Evolutionary conservation across 2,888 invertebrate genomes (phyloP).

Genomic region (Liposcelis brunnea): DNA sequence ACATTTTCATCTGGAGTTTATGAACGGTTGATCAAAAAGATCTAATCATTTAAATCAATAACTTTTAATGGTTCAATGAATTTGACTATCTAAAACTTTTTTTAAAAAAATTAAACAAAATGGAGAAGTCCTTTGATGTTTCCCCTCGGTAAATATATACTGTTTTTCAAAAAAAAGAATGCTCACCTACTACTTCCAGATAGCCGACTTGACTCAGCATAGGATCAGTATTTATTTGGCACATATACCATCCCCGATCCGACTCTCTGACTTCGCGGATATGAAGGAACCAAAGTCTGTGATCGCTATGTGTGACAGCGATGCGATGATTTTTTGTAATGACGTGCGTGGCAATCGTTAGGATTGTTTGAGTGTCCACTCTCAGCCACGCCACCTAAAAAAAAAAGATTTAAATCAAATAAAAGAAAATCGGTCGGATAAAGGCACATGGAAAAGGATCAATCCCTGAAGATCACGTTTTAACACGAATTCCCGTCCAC

Average conservation of each 20-base stretch:
- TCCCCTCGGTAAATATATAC: no score
- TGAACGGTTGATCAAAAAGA: no score
- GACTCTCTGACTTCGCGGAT: slow-evolving; percentile 60
- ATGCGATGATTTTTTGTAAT: slow-evolving; percentile 81
- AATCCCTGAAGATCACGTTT: no score
- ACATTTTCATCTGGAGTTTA: no score
- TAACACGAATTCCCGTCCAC: no score
- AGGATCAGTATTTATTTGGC: slow-evolving; percentile 56
- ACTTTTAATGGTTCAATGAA: no score
- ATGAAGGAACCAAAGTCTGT: slow-evolving; percentile 64
- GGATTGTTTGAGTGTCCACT: slow-evolving; percentile 77
- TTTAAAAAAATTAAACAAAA: no score
- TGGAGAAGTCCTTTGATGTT: not conserved
- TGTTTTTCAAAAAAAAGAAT: no score
- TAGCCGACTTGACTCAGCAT: slow-evolving; percentile 54
- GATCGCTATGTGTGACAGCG: slow-evolving; percentile 59
- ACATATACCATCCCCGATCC: slow-evolving; percentile 73
- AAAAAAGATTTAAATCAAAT: slow-evolving; percentile 12
- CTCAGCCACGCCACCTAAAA: slow-evolving; percentile 76
- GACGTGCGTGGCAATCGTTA: slow-evolving; percentile 75
- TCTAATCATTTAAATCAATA: no score
- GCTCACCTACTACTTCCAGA: slow-evolving; percentile 46
- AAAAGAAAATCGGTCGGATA: not conserved
- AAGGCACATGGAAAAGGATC: no score
- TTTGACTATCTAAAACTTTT: no score